Percentiles rank a stretch among this genome's conserved stretches.
Conservation (phyloP, 2,797 vertebrate species). For the Morus bassanus region DNA sequence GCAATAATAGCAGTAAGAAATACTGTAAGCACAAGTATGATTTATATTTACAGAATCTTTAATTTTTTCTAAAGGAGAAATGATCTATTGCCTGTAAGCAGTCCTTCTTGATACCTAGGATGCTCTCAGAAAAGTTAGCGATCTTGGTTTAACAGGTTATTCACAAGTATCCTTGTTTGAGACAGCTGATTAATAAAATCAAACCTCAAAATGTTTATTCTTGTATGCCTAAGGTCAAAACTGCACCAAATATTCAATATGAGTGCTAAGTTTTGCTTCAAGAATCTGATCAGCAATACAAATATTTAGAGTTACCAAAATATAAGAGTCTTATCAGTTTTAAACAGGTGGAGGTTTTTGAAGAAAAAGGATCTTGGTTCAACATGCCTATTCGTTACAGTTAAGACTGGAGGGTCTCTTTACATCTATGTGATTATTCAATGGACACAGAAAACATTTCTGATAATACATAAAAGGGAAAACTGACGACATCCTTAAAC, state of each 20-base stretch:
- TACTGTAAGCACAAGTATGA: neutral
- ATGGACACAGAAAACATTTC: neutral
- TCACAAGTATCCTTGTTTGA: neutral
- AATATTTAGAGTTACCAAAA: neutral
- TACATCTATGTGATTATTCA: neutral
- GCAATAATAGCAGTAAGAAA: neutral
- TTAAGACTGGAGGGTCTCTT: neutral
- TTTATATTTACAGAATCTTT: neutral
- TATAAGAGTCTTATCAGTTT: neutral
- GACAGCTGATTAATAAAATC: neutral
- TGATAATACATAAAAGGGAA: neutral
- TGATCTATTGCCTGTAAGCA: neutral
- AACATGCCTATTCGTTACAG: neutral
- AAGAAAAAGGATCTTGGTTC: neutral
- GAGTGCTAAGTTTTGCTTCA: neutral
- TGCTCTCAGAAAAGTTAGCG: neutral
- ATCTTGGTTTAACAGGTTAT: neutral
- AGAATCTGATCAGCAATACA: neutral
- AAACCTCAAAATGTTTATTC: neutral
- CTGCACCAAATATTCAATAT: neutral
- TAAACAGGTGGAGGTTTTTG: neutral
- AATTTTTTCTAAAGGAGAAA: neutral
- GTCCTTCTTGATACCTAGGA: neutral
- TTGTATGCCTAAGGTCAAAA: neutral
- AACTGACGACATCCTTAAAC: neutral